Percentiles rank a stretch among this genome's conserved stretches.
phyloP scores from a whole-genome alignment of 2,113 vertebrate species.

The Dasyprocta punctata region DNA sequence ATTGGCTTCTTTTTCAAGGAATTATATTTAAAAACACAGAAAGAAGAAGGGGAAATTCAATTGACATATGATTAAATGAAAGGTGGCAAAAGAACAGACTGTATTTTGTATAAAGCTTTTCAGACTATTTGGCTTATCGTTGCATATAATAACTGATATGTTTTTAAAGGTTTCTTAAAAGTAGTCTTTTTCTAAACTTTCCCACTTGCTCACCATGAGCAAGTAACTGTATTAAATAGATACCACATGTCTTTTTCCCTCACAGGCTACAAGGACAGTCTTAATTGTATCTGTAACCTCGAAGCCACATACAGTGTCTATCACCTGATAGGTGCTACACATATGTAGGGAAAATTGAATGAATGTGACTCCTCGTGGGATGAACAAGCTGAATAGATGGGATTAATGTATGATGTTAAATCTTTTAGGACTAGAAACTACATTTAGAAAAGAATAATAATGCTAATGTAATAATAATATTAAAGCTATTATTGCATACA shows the following conservation, averaged over 20 bases:
- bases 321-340: neutral
- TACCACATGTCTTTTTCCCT: neutral
- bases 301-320: neutral
- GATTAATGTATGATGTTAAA: neutral
- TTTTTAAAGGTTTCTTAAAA: neutral
- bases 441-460: conserved; percentile 1
- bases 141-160: neutral
- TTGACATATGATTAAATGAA: neutral
- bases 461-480: neutral
- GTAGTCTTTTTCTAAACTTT: neutral
- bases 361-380: neutral
- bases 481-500: neutral
- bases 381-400: neutral
- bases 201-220: neutral
- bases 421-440: neutral
- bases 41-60: neutral
- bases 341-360: neutral
- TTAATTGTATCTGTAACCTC: neutral
- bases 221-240: neutral
- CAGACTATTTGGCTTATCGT: neutral
- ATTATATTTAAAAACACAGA: conserved; percentile 12
- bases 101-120: neutral
- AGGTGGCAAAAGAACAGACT: neutral
- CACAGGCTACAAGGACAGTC: neutral
- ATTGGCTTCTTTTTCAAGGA: neutral